A percentile compares a stretch with the other conserved stretches of the same genome.
phyloP scores from a whole-genome alignment of 2,888 invertebrate species.

The Plagodis pulveraria region DNA sequence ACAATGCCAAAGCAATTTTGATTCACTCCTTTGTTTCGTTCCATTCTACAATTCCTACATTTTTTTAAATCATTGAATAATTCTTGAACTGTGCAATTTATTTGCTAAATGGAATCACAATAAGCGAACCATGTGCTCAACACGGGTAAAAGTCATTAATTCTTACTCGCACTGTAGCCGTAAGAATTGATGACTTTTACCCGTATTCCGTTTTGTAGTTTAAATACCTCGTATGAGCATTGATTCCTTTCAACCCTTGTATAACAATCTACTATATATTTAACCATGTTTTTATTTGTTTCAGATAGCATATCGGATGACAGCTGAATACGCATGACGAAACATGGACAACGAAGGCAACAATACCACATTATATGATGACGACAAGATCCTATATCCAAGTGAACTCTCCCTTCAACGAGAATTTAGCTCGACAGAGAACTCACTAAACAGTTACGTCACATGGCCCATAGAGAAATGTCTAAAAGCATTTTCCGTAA shows the following conservation, averaged over 20 bases:
- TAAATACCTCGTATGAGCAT: too few relatives aligned
- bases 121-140: not conserved
- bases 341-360: constrained; percentile 77
- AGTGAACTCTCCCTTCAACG: constrained; percentile 54
- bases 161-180: too few relatives aligned
- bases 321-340: constrained; percentile 68
- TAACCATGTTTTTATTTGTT: constrained; percentile 60
- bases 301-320: constrained; percentile 50
- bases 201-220: too few relatives aligned
- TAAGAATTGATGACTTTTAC: too few relatives aligned
- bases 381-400: constrained; percentile 48
- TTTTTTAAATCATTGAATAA: too few relatives aligned
- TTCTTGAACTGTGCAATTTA: too few relatives aligned
- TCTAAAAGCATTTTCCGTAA: constrained; percentile 55
- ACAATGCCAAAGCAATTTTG: too few relatives aligned
- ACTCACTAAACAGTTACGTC: constrained; percentile 43
- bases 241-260: too few relatives aligned
- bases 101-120: not conserved
- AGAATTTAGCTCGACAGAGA: constrained; percentile 51
- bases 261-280: too few relatives aligned
- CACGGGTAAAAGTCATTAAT: too few relatives aligned
- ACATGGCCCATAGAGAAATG: constrained; percentile 73
- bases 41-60: too few relatives aligned
- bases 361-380: constrained; percentile 78
- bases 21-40: too few relatives aligned